Evolutionary conservation across 2,797 vertebrate species (phyloP).

Genomic region (Cichlasoma orientale): DNA sequence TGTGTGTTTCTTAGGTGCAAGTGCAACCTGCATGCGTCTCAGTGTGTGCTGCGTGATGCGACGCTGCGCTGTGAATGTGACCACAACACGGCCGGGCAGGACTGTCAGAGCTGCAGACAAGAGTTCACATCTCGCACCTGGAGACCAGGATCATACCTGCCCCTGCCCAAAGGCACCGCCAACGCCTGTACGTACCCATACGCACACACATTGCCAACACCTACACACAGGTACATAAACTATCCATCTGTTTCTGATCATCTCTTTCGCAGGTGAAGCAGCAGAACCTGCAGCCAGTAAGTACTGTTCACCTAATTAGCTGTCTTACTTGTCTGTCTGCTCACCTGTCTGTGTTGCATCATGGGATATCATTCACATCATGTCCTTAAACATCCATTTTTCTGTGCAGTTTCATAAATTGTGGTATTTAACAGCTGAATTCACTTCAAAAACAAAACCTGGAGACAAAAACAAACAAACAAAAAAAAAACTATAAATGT

Average conservation of each 20-base stretch:
- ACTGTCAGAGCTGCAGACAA: slow-evolving; percentile 88
- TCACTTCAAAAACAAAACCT: not conserved
- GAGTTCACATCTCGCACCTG: slow-evolving; percentile 87
- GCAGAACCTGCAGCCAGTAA: slow-evolving; percentile 87
- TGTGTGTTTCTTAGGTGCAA: slow-evolving; percentile 84
- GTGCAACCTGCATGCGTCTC: slow-evolving; percentile 91
- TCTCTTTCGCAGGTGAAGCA: slow-evolving; percentile 84
- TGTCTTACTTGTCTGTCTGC: not conserved
- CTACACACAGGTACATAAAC: not conserved
- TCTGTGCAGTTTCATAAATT: not conserved
- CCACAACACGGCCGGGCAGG: slow-evolving; percentile 92
- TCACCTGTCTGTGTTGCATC: slow-evolving; percentile 31
- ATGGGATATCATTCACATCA: not conserved
- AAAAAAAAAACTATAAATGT: not conserved
- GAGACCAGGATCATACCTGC: slow-evolving; percentile 91
- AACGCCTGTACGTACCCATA: slow-evolving; percentile 83
- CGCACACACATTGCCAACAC: not conserved
- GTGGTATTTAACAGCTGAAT: not conserved
- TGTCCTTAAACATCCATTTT: not conserved
- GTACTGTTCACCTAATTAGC: slow-evolving; percentile 55
- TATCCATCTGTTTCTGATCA: not conserved
- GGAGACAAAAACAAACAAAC: not conserved
- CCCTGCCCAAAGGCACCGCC: slow-evolving; percentile 88
- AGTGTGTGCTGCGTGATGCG: slow-evolving; percentile 86
- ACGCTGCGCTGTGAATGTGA: slow-evolving; percentile 92